A percentile compares a stretch with the other conserved stretches of the same genome.
phyloP scores from a whole-genome alignment of 2,888 invertebrate genomes.

The Schizotus pectinicornis region DNA sequence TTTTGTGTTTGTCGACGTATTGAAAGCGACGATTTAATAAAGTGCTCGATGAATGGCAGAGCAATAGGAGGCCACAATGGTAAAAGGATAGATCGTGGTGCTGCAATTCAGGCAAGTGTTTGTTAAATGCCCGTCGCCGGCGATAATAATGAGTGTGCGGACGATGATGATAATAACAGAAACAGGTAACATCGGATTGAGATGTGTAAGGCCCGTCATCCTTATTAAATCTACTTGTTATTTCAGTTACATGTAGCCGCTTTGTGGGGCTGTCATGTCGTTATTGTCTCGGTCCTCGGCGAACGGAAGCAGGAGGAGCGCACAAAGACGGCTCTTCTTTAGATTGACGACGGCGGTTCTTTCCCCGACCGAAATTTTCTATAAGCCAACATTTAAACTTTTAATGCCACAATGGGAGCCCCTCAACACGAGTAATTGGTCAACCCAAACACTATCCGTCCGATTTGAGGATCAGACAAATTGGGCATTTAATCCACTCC shows the following conservation, averaged over 20 bases:
- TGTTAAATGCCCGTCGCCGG: conserved; percentile 17
- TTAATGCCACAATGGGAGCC: too few relatives aligned
- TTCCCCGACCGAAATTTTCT: too few relatives aligned
- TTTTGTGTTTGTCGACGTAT: conserved; percentile 21
- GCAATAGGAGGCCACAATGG: conserved; percentile 25
- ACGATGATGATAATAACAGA: conserved; percentile 18
- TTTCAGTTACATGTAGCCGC: conserved; percentile 14
- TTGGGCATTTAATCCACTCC: too few relatives aligned
- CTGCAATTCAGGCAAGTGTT: conserved; percentile 24
- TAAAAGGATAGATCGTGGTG: conserved; percentile 25
- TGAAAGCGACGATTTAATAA: conserved; percentile 25
- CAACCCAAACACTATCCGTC: too few relatives aligned
- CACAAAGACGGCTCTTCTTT: too few relatives aligned
- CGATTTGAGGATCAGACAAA: too few relatives aligned
- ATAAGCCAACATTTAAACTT: too few relatives aligned
- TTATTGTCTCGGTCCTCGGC: not conserved
- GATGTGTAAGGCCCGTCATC: conserved; percentile 20
- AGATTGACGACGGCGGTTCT: too few relatives aligned
- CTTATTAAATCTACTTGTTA: conserved; percentile 26
- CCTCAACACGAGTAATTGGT: too few relatives aligned
- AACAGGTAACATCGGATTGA: conserved; percentile 22
- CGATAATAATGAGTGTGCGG: conserved; percentile 24
- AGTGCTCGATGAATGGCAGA: conserved; percentile 25
- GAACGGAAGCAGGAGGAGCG: too few relatives aligned
- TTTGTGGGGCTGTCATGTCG: conserved; percentile 8